These are phyloP conservation scores for Drosophila pandora DNA, from an alignment of 1,140 invertebrate genomes.

Conservation along the genomic window DNA sequence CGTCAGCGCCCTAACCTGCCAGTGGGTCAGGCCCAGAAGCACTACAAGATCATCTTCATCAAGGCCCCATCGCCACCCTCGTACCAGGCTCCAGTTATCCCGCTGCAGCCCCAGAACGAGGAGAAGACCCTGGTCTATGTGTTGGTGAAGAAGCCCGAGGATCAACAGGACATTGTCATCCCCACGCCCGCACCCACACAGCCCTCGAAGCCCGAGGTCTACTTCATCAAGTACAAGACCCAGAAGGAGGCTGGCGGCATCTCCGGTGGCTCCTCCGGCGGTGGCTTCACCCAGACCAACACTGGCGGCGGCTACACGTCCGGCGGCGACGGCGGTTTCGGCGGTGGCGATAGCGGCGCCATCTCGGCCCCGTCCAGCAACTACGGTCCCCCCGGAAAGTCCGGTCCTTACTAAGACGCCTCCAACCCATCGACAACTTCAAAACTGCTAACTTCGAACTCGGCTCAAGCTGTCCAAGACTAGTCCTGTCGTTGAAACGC, in stretches of 20 bases:
- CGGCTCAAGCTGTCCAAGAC: constrained; percentile 76
- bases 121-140: constrained; percentile 96
- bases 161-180: constrained; percentile 90
- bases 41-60: constrained; percentile 95
- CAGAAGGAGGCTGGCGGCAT: constrained; percentile 86
- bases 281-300: constrained; percentile 76
- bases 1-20: constrained; percentile 85
- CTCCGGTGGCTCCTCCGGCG: constrained; percentile 69
- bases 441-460: constrained; percentile 58
- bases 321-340: constrained; percentile 65
- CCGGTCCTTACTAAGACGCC: constrained; percentile 78
- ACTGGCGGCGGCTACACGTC: constrained; percentile 81
- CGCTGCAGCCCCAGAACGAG: constrained; percentile 90
- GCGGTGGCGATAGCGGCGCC: constrained; percentile 82
- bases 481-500: constrained; percentile 80
- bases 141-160: constrained; percentile 93
- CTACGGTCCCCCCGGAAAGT: constrained; percentile 87
- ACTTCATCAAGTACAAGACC: constrained; percentile 94
- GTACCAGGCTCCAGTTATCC: constrained; percentile 90
- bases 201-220: constrained; percentile 93
- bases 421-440: constrained; percentile 15
- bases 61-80: constrained; percentile 92
- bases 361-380: constrained; percentile 85
- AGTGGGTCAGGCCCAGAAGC: constrained; percentile 89
- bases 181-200: constrained; percentile 90